These are phyloP conservation scores for Ormyrus thymus DNA, from an alignment of 2,888 invertebrate genomes.

Conservation along the genomic window DNA sequence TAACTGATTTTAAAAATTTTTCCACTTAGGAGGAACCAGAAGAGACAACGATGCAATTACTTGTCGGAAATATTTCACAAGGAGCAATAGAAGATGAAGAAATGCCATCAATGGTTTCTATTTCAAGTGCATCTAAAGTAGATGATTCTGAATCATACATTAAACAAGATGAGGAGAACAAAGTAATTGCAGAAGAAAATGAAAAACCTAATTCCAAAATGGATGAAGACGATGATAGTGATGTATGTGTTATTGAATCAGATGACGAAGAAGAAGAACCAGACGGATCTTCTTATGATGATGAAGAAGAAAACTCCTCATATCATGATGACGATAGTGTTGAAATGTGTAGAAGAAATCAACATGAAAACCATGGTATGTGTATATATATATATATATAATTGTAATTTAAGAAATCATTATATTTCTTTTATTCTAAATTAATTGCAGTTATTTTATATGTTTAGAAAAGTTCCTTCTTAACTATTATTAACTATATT, in stretches of 20 bases:
- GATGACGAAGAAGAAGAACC: conserved; percentile 57
- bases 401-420: background rate
- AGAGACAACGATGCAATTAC: conserved; percentile 32
- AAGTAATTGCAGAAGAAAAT: conserved; percentile 18
- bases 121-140: conserved; percentile 62
- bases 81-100: conserved; percentile 67
- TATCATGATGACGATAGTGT: conserved; percentile 52
- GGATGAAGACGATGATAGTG: conserved; percentile 62
- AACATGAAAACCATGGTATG: conserved; percentile 41
- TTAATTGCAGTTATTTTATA: background rate
- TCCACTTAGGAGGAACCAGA: conserved; percentile 39
- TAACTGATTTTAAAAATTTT: too few species aligned
- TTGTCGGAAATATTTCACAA: background rate
- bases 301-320: conserved; percentile 25
- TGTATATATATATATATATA: background rate
- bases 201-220: conserved; percentile 58
- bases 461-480: background rate
- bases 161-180: conserved; percentile 26
- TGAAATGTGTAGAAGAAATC: conserved; percentile 47
- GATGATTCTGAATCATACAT: conserved; percentile 59
- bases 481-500: conserved; percentile 5
- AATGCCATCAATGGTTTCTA: conserved; percentile 67
- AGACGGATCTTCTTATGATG: conserved; percentile 22
- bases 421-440: background rate
- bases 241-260: conserved; percentile 65